Evolutionary conservation across 2,113 vertebrate species (phyloP).

Genomic region (Sylvietta virens): DNA sequence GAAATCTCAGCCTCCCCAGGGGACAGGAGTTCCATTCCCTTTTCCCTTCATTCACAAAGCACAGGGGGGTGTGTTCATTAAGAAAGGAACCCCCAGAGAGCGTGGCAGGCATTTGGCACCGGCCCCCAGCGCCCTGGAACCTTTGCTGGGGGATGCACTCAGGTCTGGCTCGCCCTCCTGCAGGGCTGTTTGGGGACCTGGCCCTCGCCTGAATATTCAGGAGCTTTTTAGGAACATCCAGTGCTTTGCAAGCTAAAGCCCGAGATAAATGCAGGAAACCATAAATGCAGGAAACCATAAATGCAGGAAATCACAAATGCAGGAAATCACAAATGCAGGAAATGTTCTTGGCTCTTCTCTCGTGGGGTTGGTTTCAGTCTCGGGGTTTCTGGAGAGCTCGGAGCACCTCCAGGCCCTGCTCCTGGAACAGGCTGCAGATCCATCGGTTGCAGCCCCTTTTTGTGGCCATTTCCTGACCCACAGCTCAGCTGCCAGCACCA

Average conservation of each 20-base stretch:
- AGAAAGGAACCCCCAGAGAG: too few species aligned
- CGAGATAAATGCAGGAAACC: not conserved
- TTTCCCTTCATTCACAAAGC: not conserved
- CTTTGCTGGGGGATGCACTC: not conserved
- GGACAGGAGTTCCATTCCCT: not conserved
- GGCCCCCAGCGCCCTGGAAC: not conserved
- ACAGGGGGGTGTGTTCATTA: rapidly evolving
- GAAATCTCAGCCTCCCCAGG: not conserved
- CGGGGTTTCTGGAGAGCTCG: not conserved
- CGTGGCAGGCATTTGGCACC: rapidly evolving
- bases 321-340: not conserved
- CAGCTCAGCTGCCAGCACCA: not conserved
- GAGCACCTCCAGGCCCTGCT: not conserved
- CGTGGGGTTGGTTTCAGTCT: rapidly evolving
- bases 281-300: not conserved
- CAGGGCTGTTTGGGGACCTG: not conserved
- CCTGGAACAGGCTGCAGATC: not conserved
- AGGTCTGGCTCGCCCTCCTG: not conserved
- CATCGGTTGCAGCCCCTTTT: not conserved
- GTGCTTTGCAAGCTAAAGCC: not conserved
- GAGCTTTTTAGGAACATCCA: not conserved
- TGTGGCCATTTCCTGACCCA: not conserved
- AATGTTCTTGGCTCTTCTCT: not conserved
- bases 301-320: not conserved
- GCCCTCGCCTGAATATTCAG: not conserved